Evolutionary conservation across 2,797 vertebrate genomes (phyloP), one percentile per base, ranked within the genome.

Genomic region (Arctocebus calabarensis): DNA sequence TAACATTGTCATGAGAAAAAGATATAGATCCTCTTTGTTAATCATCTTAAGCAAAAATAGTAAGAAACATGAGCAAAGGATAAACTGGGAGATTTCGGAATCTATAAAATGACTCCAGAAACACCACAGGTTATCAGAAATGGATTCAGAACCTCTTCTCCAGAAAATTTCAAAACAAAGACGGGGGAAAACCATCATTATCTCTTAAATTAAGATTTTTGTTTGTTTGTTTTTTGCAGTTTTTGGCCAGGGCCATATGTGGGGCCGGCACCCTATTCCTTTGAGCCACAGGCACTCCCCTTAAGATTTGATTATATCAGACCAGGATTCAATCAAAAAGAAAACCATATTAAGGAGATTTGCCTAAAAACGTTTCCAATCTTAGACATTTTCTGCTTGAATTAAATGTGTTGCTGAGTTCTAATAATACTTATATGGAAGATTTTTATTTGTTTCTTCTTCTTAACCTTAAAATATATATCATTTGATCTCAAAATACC

Each of bases 401-500:
- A 43, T 62, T 62, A 82, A 93, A 79, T 2, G 0, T 48, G 61
- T 71, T 77, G 16, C 55, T 79, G 52, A 79, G 25, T 19, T 6
- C 74, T 34, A 59, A 64, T 23, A 57, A 70, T 29, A 64, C 29
- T 16, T 2, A 8, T 1, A 5, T 7, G 43, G 5, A 78, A 96
- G n/a, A 87, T 5, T n/a, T 66, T 14, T 79, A 10, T n/a, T 83
- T 71, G 12, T 20, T 59, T 37, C 88, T 90, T 73, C 87, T 88
- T 74, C 73, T 29, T 45, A 64, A 90, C 29, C n/a, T 7, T 62
- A 55, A 88, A 88, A 75, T 16, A 84, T 12, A 68, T 48, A 29
- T 29, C 52, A 66, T n/a, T 57, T 52, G n/a, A 84, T 75, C 17
- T 88, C 68, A 88, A 97, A 75, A 85, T n/a, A 77, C 32, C 94